These are phyloP conservation scores for Xestia c-nigrum DNA, from an alignment of 2,888 invertebrate genomes.

Conservation along the genomic window DNA sequence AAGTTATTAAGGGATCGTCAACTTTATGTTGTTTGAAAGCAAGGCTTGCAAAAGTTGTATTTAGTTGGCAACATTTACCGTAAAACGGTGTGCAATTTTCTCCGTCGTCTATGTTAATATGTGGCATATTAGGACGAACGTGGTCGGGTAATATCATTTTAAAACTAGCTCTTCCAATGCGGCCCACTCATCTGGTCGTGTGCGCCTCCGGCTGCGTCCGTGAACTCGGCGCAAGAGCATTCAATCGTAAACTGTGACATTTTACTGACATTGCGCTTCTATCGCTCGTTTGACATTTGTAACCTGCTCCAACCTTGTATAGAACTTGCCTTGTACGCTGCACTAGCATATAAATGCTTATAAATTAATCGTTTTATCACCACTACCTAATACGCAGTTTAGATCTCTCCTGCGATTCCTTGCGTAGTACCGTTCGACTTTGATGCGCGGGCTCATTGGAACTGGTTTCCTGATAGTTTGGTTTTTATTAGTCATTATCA, in stretches of 20 bases:
- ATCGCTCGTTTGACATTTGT: constrained; percentile 81
- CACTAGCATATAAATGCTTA: constrained; percentile 72
- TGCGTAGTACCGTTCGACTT: constrained; percentile 21
- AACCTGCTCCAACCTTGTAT: constrained; percentile 78
- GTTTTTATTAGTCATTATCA: constrained; percentile 71
- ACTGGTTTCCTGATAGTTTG: constrained; percentile 54
- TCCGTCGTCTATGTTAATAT: constrained; percentile 55
- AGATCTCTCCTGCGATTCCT: constrained; percentile 34
- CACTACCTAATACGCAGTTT: constrained; percentile 55
- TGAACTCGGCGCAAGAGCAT: constrained; percentile 82
- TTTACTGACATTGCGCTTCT: constrained; percentile 85
- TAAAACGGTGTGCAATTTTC: constrained; percentile 57
- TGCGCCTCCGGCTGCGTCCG: constrained; percentile 71
- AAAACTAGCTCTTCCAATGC: constrained; percentile 64
- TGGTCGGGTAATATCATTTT: constrained; percentile 61
- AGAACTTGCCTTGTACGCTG: constrained; percentile 70
- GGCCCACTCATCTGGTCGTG: constrained; percentile 61
- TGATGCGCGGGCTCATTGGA: constrained; percentile 48
- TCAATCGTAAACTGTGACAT: constrained; percentile 85
- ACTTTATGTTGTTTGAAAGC: constrained; percentile 44
- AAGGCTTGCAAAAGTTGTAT: constrained; percentile 41
- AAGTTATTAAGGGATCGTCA: constrained; percentile 40
- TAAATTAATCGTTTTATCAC: constrained; percentile 76
- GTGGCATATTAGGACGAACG: constrained; percentile 62
- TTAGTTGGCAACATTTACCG: constrained; percentile 50